These are phyloP conservation scores for Microchirus variegatus DNA, from an alignment of 2,797 vertebrate genomes.

Conservation along the genomic window DNA sequence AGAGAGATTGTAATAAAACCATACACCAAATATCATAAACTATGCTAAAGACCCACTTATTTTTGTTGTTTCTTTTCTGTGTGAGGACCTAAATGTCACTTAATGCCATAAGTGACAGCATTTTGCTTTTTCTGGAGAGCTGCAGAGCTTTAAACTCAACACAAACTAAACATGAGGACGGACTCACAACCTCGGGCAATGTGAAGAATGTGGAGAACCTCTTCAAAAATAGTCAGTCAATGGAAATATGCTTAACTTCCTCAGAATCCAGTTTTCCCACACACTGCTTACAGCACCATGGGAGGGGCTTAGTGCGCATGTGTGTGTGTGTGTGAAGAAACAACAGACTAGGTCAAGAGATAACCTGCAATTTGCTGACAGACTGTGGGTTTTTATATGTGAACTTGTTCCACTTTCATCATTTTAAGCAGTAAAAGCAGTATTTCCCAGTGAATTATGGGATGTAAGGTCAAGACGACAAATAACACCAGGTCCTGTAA, in stretches of 20 bases:
- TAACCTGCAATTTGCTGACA: constrained; percentile 20
- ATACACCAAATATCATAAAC: too few relatives aligned
- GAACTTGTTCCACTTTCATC: constrained; percentile 4
- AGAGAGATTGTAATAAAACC: too few relatives aligned
- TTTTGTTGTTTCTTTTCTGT: too few relatives aligned
- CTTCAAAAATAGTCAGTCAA: constrained; percentile 50
- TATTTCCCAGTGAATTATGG: constrained; percentile 19
- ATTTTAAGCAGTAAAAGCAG: constrained; percentile 1
- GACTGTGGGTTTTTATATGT: constrained; percentile 16
- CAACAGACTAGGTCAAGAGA: constrained; percentile 15
- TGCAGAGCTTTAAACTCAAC: constrained; percentile 27
- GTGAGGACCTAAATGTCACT: constrained; percentile 1
- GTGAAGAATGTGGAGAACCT: constrained; percentile 55
- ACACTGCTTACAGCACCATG: constrained; percentile 26
- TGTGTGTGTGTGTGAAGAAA: constrained; percentile 11
- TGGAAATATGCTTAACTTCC: constrained; percentile 50
- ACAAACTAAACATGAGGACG: constrained; percentile 8
- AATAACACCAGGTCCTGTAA: neutral
- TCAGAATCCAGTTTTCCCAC: constrained; percentile 54
- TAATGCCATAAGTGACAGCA: constrained; percentile 1
- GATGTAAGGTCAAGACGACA: neutral
- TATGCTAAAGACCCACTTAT: too few relatives aligned
- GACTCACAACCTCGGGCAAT: constrained; percentile 37
- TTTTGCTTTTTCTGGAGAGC: constrained; percentile 10
- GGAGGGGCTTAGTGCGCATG: constrained; percentile 16